phyloP scores from a whole-genome alignment of 2,113 vertebrate species.

The Cinclus mexicanus region DNA sequence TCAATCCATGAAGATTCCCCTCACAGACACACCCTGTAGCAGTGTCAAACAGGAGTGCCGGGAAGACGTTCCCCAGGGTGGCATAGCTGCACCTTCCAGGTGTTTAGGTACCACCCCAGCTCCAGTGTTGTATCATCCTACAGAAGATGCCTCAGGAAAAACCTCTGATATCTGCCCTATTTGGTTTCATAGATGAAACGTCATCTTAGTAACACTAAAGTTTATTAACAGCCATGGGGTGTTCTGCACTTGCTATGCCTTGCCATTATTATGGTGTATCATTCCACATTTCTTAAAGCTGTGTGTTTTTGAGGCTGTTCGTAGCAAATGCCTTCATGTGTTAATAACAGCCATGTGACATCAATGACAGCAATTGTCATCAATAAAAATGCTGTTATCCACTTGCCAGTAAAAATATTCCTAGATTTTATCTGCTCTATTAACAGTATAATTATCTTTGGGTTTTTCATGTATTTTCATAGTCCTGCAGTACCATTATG shows the following conservation, averaged over 20 bases:
- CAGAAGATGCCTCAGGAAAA: not conserved
- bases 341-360: not conserved
- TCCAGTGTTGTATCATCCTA: not conserved
- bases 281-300: not conserved
- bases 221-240: not conserved
- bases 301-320: rapidly evolving
- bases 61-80: not conserved
- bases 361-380: not conserved
- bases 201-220: not conserved
- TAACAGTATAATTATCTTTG: not conserved
- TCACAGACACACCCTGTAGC: not conserved
- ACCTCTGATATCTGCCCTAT: not conserved
- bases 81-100: not conserved
- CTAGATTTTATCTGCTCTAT: not conserved
- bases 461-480: not conserved
- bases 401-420: not conserved
- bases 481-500: not conserved
- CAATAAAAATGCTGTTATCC: not conserved
- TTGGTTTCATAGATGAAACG: not conserved
- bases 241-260: not conserved
- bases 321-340: not conserved
- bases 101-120: not conserved
- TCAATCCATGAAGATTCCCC: not conserved
- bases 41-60: not conserved
- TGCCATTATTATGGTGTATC: rapidly evolving